Evolutionary conservation across 2,797 vertebrate genomes (phyloP).

Genomic region (Delichon dasypus): DNA sequence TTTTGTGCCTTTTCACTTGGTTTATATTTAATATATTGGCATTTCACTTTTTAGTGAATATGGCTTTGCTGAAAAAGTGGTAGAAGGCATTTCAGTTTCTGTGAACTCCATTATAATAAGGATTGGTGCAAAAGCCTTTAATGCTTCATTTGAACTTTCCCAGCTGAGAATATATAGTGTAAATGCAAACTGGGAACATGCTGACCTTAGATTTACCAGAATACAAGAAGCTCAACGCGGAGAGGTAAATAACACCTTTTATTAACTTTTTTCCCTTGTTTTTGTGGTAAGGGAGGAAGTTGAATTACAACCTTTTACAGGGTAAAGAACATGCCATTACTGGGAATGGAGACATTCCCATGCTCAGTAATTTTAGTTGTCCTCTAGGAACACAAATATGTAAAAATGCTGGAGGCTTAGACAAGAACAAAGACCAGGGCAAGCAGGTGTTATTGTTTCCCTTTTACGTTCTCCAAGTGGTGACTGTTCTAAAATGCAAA

Average conservation of each 20-base stretch:
- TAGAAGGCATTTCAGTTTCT: constrained; percentile 95
- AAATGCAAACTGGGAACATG: constrained; percentile 92
- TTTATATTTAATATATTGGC: constrained; percentile 21
- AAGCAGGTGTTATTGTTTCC: background rate
- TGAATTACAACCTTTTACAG: background rate
- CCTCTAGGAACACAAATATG: background rate
- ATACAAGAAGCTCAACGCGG: constrained; percentile 92
- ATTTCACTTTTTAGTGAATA: constrained; percentile 87
- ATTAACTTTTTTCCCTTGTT: background rate
- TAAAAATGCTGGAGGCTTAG: background rate
- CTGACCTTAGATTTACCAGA: constrained; percentile 90
- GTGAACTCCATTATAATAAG: constrained; percentile 96
- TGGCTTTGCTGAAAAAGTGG: constrained; percentile 98
- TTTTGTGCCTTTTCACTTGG: background rate
- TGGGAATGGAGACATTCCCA: background rate
- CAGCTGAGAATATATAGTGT: constrained; percentile 97
- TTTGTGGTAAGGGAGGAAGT: background rate
- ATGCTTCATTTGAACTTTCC: constrained; percentile 97
- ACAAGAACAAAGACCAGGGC: background rate
- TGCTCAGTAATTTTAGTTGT: background rate
- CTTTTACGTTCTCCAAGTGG: background rate
- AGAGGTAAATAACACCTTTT: constrained; percentile 81
- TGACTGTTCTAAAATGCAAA: background rate
- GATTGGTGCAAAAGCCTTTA: constrained; percentile 98
- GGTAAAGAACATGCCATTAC: accelerated